Conservation (phyloP, 2,888 invertebrate species). For the Phalera bucephala region DNA sequence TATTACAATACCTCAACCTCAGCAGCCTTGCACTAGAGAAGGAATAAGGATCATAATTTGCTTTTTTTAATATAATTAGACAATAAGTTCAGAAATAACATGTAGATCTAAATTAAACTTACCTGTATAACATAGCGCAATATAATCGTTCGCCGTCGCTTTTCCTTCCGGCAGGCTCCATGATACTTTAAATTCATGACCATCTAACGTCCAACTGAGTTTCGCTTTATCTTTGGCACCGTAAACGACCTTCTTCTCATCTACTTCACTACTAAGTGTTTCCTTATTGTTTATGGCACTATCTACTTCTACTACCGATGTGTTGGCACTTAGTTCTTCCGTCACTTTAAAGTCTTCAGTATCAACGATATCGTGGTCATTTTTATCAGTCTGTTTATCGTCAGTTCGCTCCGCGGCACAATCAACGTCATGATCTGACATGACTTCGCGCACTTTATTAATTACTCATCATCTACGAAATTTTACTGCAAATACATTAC, state of each 20-base stretch:
- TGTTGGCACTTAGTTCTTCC: constrained; percentile 56
- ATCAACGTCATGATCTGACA: constrained; percentile 68
- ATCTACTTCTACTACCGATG: constrained; percentile 34
- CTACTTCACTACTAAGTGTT: constrained; percentile 32
- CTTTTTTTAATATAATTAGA: too few relatives aligned
- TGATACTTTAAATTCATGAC: constrained; percentile 59
- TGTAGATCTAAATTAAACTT: constrained; percentile 45
- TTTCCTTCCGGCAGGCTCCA: constrained; percentile 75
- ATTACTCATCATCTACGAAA: constrained; percentile 21
- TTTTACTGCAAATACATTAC: background rate
- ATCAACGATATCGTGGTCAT: constrained; percentile 26
- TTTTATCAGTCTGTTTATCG: constrained; percentile 36
- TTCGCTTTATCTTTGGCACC: constrained; percentile 30
- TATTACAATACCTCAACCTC: too few relatives aligned
- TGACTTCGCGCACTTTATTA: constrained; percentile 49
- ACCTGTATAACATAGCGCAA: constrained; percentile 83
- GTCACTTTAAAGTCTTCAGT: constrained; percentile 19
- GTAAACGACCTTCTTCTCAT: constrained; percentile 26
- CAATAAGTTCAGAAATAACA: too few relatives aligned
- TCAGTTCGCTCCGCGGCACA: constrained; percentile 43
- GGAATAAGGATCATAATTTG: too few relatives aligned
- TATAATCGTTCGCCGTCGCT: constrained; percentile 68
- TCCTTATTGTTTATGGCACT: constrained; percentile 52
- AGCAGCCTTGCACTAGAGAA: too few relatives aligned
- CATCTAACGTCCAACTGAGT: constrained; percentile 68